These are phyloP conservation scores for Limosa lapponica DNA, from an alignment of 2,797 vertebrate genomes.

Conservation along the genomic window DNA sequence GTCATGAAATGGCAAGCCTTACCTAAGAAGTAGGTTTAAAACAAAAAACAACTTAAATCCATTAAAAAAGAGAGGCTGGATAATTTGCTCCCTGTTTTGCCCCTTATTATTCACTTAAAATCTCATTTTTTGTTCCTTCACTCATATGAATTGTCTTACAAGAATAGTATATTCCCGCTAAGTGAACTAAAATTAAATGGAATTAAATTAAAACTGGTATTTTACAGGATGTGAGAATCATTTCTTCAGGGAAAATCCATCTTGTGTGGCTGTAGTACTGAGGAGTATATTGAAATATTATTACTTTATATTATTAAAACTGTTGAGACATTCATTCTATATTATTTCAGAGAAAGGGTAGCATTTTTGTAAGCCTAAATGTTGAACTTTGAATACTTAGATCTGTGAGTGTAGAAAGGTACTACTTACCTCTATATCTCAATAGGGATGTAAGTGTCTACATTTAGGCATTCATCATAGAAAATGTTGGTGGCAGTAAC, in stretches of 20 bases:
- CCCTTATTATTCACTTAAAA: not conserved
- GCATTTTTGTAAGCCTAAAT: not conserved
- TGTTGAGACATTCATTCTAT: not conserved
- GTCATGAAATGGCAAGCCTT: not conserved
- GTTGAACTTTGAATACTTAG: not conserved
- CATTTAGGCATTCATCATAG: not conserved
- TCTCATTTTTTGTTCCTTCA: not conserved
- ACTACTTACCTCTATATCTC: not conserved
- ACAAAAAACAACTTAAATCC: not conserved
- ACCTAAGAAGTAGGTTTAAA: not conserved
- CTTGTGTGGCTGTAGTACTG: not conserved
- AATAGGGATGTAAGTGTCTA: not conserved
- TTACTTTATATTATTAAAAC: not conserved
- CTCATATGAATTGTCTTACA: not conserved
- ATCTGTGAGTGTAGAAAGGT: not conserved
- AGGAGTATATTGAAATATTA: not conserved
- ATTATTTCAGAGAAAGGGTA: not conserved
- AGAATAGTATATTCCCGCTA: not conserved
- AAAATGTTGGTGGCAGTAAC: not conserved
- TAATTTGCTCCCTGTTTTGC: not conserved
- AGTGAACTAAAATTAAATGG: not conserved
- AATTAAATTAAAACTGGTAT: not conserved
- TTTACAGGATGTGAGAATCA: not conserved
- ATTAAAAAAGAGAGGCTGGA: not conserved
- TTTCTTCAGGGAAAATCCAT: not conserved